Base-by-base conservation (phyloP, 2,113 vertebrate species). In the Australoheros scitulus region DNA sequence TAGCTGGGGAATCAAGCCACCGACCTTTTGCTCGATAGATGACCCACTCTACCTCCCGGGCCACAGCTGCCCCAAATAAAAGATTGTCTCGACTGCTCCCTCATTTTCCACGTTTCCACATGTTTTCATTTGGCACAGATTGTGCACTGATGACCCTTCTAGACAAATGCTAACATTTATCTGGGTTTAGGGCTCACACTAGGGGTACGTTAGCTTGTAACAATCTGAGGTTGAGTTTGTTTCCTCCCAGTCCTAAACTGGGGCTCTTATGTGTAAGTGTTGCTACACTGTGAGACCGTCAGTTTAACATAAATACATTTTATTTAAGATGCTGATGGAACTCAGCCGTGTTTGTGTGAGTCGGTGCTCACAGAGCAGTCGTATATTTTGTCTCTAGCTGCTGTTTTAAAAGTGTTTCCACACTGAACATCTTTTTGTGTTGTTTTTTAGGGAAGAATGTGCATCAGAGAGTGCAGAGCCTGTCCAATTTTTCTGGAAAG, bases 401-500 rank as follows among this genome's bases (percentile, higher is more conserved):
- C 18, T 18, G 64, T 70, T 50, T 18, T 18, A 24, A 50, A 70
- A 50, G 9, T 17, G 10, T 52, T 20, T 52, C 43, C 1, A 3
- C 65, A 52, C 0, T 22, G 38, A 26, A 68, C 14, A 43, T 50
- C 24, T 38, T 9, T 38, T 63, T 17, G 32, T 14, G 26, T 26
- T 26, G 4, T 26, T 2, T 13, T 56, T 17, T 17, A 95, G 98
- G 92, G 95, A 96, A 43, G 88, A 93, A 86, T 93, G 63, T 10
- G 22, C 57, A 0, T 70, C 76, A 3, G 96, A 95, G 7, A 84
- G 78, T 11, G 91, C 90, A 11, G 94, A 96, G 32, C 93, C 94
- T 3, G 90, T 83, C 0, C 87, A 95, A 1, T 4, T 97, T 17
- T 92, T 93, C 36, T 98, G 98, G 98, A 97, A 94, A 92, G 94